Evolutionary conservation across 2,888 invertebrate genomes (phyloP).

Genomic region (Lochmaea capreae): DNA sequence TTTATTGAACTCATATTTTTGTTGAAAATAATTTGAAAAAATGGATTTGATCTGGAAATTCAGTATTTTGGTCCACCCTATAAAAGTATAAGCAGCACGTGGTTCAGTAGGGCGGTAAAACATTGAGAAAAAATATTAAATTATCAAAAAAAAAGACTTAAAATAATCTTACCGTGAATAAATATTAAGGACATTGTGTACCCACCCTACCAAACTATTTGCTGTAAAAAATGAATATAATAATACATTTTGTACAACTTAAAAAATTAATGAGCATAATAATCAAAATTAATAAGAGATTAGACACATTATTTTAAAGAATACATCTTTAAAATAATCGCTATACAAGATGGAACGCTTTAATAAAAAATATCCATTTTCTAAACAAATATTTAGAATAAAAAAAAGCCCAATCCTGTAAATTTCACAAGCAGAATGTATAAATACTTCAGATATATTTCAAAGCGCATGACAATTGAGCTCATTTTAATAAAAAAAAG

Average conservation of each 20-base stretch:
- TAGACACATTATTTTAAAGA: background rate
- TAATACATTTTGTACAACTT: conserved; percentile 29
- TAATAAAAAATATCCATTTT: background rate
- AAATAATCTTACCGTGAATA: conserved; percentile 45
- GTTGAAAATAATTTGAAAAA: too few relatives aligned
- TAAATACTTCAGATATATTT: background rate
- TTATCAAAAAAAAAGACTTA: conserved; percentile 30
- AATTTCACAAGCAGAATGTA: conserved; percentile 5
- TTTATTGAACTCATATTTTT: too few relatives aligned
- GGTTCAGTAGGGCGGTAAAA: conserved; percentile 62
- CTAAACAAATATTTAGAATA: background rate
- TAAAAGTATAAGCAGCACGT: conserved; percentile 26
- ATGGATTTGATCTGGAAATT: background rate
- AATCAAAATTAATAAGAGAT: conserved; percentile 33
- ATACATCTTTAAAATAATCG: conserved; percentile 1
- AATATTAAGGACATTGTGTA: conserved; percentile 48
- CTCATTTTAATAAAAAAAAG: conserved; percentile 37
- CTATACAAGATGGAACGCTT: background rate
- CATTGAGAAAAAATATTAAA: conserved; percentile 30
- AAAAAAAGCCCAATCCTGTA: background rate
- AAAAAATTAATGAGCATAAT: conserved; percentile 28
- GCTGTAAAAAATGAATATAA: conserved; percentile 53
- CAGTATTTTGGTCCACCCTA: conserved; percentile 27
- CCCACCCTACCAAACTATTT: conserved; percentile 65
- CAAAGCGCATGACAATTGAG: conserved; percentile 16